Conservation (phyloP, 1,140 invertebrate genomes). For the Prorops nasuta region DNA sequence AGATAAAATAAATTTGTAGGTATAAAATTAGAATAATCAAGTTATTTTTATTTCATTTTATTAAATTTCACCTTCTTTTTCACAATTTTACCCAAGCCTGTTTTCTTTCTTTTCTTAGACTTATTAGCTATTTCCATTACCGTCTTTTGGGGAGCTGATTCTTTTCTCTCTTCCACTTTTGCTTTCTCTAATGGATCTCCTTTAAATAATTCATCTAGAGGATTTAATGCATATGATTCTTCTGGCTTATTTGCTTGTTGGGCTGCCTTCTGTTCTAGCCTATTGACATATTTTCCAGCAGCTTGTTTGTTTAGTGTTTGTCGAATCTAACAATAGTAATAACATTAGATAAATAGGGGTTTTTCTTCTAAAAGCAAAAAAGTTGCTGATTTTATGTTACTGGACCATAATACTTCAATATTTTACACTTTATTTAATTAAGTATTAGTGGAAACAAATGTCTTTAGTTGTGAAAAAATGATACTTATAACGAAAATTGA, state of each 20-base stretch:
- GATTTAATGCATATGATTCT: slow-evolving; percentile 65
- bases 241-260: slow-evolving; percentile 69
- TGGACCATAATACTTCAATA: background rate
- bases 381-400: slow-evolving; percentile 8
- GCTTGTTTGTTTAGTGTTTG: slow-evolving; percentile 68
- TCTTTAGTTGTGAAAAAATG: too few relatives aligned
- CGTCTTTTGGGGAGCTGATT: slow-evolving; percentile 8
- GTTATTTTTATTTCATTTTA: slow-evolving; percentile 19
- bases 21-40: slow-evolving; percentile 2
- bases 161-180: slow-evolving; percentile 29
- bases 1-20: too few relatives aligned
- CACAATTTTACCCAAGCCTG: slow-evolving; percentile 35
- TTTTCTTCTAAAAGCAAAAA: too few relatives aligned
- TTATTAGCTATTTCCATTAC: slow-evolving; percentile 24
- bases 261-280: slow-evolving; percentile 76
- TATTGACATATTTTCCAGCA: slow-evolving; percentile 74
- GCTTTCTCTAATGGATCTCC: slow-evolving; percentile 57
- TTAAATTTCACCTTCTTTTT: slow-evolving; percentile 13
- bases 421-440: background rate
- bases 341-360: background rate
- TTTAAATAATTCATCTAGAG: slow-evolving; percentile 67
- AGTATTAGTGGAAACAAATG: too few relatives aligned
- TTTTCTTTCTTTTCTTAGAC: slow-evolving; percentile 40
- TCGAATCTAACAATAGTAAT: slow-evolving; percentile 59
- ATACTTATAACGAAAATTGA: too few relatives aligned